Conservation (phyloP, 1,140 invertebrate species). For the Aleiodes sp. region DNA sequence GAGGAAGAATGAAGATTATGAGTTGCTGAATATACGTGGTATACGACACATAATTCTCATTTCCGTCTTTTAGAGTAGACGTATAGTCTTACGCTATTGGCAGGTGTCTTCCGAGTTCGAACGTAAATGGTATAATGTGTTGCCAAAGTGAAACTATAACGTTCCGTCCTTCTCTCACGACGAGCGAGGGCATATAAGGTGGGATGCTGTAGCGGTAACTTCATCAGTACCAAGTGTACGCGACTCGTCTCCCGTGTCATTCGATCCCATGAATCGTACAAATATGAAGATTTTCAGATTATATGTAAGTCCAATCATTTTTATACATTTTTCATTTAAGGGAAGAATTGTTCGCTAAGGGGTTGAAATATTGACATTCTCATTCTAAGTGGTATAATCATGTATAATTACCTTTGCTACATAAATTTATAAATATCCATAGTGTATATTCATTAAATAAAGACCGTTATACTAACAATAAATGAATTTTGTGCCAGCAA, state of each 20-base stretch:
- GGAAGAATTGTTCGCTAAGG: too few species aligned
- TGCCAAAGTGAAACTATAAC: conserved; percentile 58
- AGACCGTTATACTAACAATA: too few species aligned
- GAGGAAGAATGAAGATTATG: too few species aligned
- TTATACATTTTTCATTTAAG: too few species aligned
- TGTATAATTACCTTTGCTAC: too few species aligned
- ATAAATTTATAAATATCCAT: too few species aligned
- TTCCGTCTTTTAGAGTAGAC: neutral
- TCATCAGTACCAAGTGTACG: conserved; percentile 64
- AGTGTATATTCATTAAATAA: too few species aligned
- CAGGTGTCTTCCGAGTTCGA: conserved; percentile 47
- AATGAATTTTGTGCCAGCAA: too few species aligned
- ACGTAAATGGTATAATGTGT: conserved; percentile 38
- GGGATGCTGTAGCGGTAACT: conserved; percentile 61
- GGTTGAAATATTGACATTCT: too few species aligned
- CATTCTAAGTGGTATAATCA: too few species aligned
- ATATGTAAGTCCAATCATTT: conserved; percentile 47
- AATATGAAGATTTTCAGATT: conserved; percentile 52
- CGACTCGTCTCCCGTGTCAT: conserved; percentile 54
- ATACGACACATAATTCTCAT: neutral
- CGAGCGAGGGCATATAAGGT: conserved; percentile 65
- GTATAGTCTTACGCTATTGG: conserved; percentile 47
- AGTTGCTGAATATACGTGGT: neutral
- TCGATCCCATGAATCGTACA: conserved; percentile 48
- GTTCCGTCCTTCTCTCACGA: conserved; percentile 52